Evolutionary conservation across 2,888 invertebrate genomes (phyloP).

Genomic region (Amphipyra tragopoginis): DNA sequence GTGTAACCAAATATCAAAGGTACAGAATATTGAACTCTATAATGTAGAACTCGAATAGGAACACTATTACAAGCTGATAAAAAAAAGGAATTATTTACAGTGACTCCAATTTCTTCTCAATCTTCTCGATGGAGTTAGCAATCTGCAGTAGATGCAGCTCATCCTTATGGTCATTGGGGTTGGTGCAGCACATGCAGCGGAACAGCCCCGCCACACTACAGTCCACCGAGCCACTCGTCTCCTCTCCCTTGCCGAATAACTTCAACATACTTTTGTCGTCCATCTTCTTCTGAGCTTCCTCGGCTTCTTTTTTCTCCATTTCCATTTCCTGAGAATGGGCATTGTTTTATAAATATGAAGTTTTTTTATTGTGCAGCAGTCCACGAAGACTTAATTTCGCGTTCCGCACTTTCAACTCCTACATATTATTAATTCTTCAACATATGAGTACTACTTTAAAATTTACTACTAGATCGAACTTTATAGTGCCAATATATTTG

Average conservation of each 20-base stretch:
- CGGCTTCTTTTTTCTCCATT: constrained; percentile 94
- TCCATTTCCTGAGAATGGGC: constrained; percentile 92
- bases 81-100: constrained; percentile 67
- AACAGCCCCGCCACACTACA: constrained; percentile 96
- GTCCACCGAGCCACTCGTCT: constrained; percentile 95
- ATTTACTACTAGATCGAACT: too few relatives aligned
- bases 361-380: too few relatives aligned
- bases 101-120: constrained; percentile 93
- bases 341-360: too few relatives aligned
- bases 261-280: constrained; percentile 94
- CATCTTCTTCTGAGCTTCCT: constrained; percentile 94
- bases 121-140: constrained; percentile 93
- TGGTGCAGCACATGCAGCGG: constrained; percentile 96
- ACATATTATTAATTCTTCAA: too few relatives aligned
- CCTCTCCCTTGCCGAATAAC: constrained; percentile 92
- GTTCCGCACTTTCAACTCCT: too few relatives aligned
- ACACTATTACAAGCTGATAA: neutral
- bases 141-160: constrained; percentile 95
- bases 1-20: too few relatives aligned
- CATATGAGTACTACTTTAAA: too few relatives aligned
- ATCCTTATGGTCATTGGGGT: constrained; percentile 96
- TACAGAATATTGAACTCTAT: too few relatives aligned
- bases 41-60: too few relatives aligned
- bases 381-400: too few relatives aligned
- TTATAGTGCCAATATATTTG: too few relatives aligned